These are phyloP conservation scores for Sisyra terminalis DNA, from an alignment of 2,888 invertebrate species.

Conservation along the genomic window DNA sequence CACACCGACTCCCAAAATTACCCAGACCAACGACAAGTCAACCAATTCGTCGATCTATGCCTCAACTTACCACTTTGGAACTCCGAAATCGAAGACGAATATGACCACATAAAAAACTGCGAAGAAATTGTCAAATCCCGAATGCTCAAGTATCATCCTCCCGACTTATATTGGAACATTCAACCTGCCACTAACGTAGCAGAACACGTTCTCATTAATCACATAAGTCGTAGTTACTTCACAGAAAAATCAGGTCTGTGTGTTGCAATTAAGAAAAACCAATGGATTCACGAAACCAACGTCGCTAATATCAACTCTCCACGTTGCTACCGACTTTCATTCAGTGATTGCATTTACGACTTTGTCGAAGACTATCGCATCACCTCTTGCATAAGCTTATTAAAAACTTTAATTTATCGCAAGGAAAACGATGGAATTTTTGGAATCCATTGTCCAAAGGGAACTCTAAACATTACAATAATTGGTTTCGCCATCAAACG, in stretches of 20 bases:
- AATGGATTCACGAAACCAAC: slow-evolving; percentile 72
- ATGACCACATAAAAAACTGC: slow-evolving; percentile 39
- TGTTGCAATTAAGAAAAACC: slow-evolving; percentile 58
- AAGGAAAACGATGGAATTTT: slow-evolving; percentile 37
- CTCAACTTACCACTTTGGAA: slow-evolving; percentile 20
- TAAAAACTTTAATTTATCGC: slow-evolving; percentile 57
- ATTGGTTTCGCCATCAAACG: slow-evolving; percentile 71
- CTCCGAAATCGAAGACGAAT: slow-evolving; percentile 25
- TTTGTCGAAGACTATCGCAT: slow-evolving; percentile 80
- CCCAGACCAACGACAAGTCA: too few species aligned
- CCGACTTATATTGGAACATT: slow-evolving; percentile 83
- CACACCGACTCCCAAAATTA: slow-evolving; percentile 13
- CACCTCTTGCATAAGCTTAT: slow-evolving; percentile 70
- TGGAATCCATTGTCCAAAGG: slow-evolving; percentile 35
- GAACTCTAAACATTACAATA: slow-evolving; percentile 55
- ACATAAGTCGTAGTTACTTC: slow-evolving; percentile 74
- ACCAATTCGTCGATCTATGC: slow-evolving; percentile 17
- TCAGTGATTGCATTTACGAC: slow-evolving; percentile 62
- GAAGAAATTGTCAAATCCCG: slow-evolving; percentile 55
- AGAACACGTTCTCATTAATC: slow-evolving; percentile 54
- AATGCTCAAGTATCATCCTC: slow-evolving; percentile 60
- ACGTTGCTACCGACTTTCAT: slow-evolving; percentile 53
- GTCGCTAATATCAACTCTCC: slow-evolving; percentile 70
- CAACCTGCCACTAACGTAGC: slow-evolving; percentile 33
- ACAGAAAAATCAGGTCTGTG: slow-evolving; percentile 86